Conservation (phyloP, 2,113 vertebrate species). For the Oryzias javanicus region DNA sequence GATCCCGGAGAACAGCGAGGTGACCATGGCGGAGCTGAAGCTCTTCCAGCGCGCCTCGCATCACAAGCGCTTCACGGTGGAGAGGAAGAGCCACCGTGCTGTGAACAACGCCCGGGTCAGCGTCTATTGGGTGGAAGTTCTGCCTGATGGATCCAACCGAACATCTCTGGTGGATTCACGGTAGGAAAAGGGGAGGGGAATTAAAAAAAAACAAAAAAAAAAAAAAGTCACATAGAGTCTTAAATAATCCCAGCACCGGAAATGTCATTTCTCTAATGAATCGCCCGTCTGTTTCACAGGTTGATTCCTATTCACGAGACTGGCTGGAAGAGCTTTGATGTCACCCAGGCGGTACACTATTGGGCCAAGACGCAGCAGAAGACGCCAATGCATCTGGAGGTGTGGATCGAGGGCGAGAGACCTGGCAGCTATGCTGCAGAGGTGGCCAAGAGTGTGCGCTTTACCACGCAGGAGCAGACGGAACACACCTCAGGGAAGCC, state of each 20-base stretch:
- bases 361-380: conserved; percentile 82
- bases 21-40: conserved; percentile 91
- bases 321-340: conserved; percentile 95
- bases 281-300: conserved; percentile 68
- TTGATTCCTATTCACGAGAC: conserved; percentile 87
- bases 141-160: conserved; percentile 83
- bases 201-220: too few relatives aligned
- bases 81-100: conserved; percentile 69
- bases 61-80: conserved; percentile 68
- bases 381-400: conserved; percentile 88
- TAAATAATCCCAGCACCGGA: too few relatives aligned
- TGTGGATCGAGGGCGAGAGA: conserved; percentile 90
- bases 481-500: conserved; percentile 83
- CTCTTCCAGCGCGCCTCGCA: conserved; percentile 86
- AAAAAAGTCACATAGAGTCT: too few relatives aligned
- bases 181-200: conserved; percentile 55
- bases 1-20: conserved; percentile 87
- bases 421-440: conserved; percentile 83
- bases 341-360: conserved; percentile 91
- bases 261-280: conserved; percentile 32
- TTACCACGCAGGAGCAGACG: conserved; percentile 82
- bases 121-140: conserved; percentile 86
- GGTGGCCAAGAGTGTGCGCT: conserved; percentile 85
- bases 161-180: conserved; percentile 90
- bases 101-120: conserved; percentile 85